These are phyloP conservation scores for Pollenia labialis DNA, from an alignment of 2,888 invertebrate species.

Conservation along the genomic window DNA sequence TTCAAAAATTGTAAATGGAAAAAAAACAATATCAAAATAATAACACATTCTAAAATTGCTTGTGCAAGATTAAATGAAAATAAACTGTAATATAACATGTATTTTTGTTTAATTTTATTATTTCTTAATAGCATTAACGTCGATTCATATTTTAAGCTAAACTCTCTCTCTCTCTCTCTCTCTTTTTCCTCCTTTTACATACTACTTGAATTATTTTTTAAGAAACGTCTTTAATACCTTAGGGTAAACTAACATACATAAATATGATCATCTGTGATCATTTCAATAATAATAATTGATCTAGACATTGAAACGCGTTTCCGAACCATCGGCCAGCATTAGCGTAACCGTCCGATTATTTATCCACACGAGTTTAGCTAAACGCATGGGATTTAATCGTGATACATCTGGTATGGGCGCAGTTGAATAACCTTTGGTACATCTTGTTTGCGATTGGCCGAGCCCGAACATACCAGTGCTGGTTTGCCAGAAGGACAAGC, in stretches of 20 bases:
- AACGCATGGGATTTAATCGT: constrained; percentile 93
- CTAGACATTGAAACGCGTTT: constrained; percentile 92
- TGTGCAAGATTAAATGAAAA: constrained; percentile 13
- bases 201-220: constrained; percentile 47
- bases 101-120: constrained; percentile 29
- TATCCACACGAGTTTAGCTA: constrained; percentile 98
- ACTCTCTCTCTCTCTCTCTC: neutral
- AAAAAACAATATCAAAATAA: constrained; percentile 12
- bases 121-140: constrained; percentile 51
- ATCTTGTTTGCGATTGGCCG: constrained; percentile 98
- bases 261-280: constrained; percentile 8
- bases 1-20: constrained; percentile 15
- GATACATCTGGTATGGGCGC: constrained; percentile 95
- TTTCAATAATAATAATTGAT: constrained; percentile 63
- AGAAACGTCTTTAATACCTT: constrained; percentile 72
- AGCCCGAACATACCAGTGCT: constrained; percentile 98
- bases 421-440: constrained; percentile 97
- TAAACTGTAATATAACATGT: constrained; percentile 20
- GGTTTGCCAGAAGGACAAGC: constrained; percentile 99
- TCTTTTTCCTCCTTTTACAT: neutral
- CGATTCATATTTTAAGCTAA: constrained; percentile 20
- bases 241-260: constrained; percentile 59
- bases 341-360: constrained; percentile 96
- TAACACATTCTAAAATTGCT: constrained; percentile 12
- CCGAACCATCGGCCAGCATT: constrained; percentile 98